A percentile compares a stretch with the other conserved stretches of the same genome.
Evolutionary conservation across 2,113 vertebrate species (phyloP).

Genomic region (Anguilla rostrata): DNA sequence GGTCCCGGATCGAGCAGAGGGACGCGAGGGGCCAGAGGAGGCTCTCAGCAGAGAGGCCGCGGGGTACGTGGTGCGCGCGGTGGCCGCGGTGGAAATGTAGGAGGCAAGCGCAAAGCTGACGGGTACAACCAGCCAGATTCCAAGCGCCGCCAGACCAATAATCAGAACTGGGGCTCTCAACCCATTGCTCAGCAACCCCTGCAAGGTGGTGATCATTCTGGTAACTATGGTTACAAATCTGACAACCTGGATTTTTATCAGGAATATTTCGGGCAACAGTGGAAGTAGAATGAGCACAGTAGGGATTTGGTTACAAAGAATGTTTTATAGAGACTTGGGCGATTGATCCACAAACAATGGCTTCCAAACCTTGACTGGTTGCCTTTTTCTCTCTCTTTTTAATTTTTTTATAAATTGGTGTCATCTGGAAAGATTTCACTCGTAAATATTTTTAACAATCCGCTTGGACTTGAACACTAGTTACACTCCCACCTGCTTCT

Average conservation of each 20-base stretch:
- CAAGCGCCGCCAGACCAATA: constrained; percentile 90
- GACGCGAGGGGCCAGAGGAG: constrained; percentile 83
- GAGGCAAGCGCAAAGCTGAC: constrained; percentile 91
- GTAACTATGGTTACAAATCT: constrained; percentile 92
- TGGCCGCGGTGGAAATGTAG: constrained; percentile 90
- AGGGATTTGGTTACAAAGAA: constrained; percentile 73
- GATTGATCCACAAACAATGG: constrained; percentile 71
- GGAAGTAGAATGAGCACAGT: constrained; percentile 80
- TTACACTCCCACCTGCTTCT: constrained; percentile 81
- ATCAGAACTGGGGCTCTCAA: constrained; percentile 91
- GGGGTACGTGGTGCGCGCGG: constrained; percentile 90
- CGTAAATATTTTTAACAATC: constrained; percentile 84
- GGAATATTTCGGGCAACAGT: constrained; percentile 91
- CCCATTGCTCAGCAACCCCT: constrained; percentile 91
- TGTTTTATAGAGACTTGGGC: constrained; percentile 69
- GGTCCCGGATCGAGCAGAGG: constrained; percentile 92
- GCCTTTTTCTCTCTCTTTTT: constrained; percentile 60
- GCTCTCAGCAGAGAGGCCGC: constrained; percentile 86
- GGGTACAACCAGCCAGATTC: constrained; percentile 91
- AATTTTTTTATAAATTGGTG: constrained; percentile 65
- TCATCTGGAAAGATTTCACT: constrained; percentile 83
- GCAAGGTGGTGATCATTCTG: constrained; percentile 90
- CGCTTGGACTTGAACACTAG: constrained; percentile 83
- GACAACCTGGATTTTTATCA: constrained; percentile 89
- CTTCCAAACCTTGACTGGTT: constrained; percentile 78